Percentiles rank a stretch among this genome's conserved stretches.
Conservation (phyloP, 2,113 vertebrate genomes). For the Pachypanchax playfairii region DNA sequence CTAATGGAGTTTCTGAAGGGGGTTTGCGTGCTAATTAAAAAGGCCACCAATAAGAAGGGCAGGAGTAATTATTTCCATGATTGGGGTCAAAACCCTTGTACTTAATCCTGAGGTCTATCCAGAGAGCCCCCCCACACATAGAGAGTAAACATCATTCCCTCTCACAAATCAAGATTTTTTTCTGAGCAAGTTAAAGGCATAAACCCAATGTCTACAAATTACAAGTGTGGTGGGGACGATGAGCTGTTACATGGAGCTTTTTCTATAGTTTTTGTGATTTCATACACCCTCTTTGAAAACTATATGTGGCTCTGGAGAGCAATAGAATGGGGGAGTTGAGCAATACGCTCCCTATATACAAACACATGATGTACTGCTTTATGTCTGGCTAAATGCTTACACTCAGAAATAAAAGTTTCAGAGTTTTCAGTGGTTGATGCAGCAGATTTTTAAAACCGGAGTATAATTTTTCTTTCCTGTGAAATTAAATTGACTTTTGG, state of each 20-base stretch:
- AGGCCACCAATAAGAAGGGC: constrained; percentile 59
- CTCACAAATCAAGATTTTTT: constrained; percentile 24
- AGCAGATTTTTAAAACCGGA: constrained; percentile 29
- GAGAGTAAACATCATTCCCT: constrained; percentile 50
- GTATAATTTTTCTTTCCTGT: constrained; percentile 34
- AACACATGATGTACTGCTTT: constrained; percentile 31
- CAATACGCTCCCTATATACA: constrained; percentile 15
- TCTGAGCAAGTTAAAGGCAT: too few relatives aligned
- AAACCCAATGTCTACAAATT: too few relatives aligned
- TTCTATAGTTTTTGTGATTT: too few relatives aligned
- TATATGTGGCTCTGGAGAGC: background rate
- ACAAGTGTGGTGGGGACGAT: too few relatives aligned
- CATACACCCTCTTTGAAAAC: background rate
- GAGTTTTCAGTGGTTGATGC: constrained; percentile 29
- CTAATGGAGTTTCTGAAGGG: constrained; percentile 59
- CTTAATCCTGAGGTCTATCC: constrained; percentile 65
- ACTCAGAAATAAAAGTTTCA: constrained; percentile 34
- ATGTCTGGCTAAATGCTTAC: constrained; percentile 20
- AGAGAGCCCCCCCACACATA: constrained; percentile 29
- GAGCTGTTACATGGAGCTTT: too few relatives aligned
- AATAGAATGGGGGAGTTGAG: background rate
- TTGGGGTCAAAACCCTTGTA: constrained; percentile 74
- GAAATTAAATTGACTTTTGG: constrained; percentile 41
- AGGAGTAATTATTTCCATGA: constrained; percentile 76
- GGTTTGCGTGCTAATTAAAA: constrained; percentile 69